Base-by-base conservation (phyloP, 1,140 invertebrate genomes). In the Drosophila dunni region DNA sequence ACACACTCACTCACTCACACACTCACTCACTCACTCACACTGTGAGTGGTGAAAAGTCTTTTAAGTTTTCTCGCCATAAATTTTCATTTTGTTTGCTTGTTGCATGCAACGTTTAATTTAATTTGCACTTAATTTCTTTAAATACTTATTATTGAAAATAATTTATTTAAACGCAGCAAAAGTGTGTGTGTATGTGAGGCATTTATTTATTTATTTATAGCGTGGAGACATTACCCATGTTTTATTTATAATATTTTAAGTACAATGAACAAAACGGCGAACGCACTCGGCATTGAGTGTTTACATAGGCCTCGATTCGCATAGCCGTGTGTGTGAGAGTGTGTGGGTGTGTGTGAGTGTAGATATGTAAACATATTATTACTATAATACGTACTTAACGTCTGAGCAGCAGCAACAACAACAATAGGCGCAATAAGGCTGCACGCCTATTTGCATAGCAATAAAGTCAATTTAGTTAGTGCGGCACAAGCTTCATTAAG, bases 391-490 rank as follows among this genome's bases (percentile, higher is more conserved):
- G 75, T 73, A 88, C 83, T 88, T 86, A 88, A 86, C 64, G 54
- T 38, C 34, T 38, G 69, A 38, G 71, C 40, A 50, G 46, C 50
- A 56, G 57, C 58, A 63, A 64, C 48, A 60, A 24, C 24, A 2
- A 29, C 6, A 29, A 29, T 29, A 29, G 24, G 24, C 3, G 24
- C 24, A 29, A 54, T 40, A 62, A 60, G 75, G 70, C 70, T 58
- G 63, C 48, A 48, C 63, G 83, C 79, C 83, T 88, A 88, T 88
- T 88, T 88, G 83, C 76, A 74, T 77, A 82, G 78, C 75, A 88
- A 88, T 88, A 88, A 89, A 88, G 79, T 88, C 83, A 88, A 88
- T 88, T 88, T 88, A 88, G 83, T 82, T 80, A 69, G 68, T 29
- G 66, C 50, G 65, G 73, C 50, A 58, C 51, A 61, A 73, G 71